Base-by-base conservation (phyloP, 2,113 vertebrate genomes). In the Brachionichthys hirsutus region DNA sequence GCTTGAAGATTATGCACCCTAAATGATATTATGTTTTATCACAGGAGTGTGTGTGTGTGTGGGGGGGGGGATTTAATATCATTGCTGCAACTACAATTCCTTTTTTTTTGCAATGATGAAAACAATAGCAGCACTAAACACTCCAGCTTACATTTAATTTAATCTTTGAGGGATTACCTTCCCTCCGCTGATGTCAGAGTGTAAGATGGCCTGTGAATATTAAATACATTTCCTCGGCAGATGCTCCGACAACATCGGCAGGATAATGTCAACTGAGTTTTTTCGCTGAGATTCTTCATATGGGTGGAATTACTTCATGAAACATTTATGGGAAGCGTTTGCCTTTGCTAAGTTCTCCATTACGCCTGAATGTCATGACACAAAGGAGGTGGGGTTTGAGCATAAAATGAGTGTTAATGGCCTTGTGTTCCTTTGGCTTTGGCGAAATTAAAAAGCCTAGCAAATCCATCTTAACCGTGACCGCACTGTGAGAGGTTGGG, bases 91-190 rank as follows among this genome's bases (percentile, higher is more conserved):
- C 57, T 59, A 88, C 87, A 81, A 85, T 84, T 85, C 84, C 83
- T 83, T 86, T 88, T 67, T 83, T 86, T 88, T 67, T 81, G 82
- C 66, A 57, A 78, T 81, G 78, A 89, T 90, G 87, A 89, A 89
- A 91, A 90, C 85, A 90, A 90, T 88, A 90, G 85, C 80, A 73
- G 86, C 84, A 46, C 84, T 85, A 88, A 90, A 88, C 87, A 88
- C 80, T 70, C 62, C 73, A 75, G 81, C 82, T 85, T 84, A 89
- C 85, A 88, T 90, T 89, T 88, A 81, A 89, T 90, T 90, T 91
- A 87, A 91, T 90, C 87, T 87, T 64, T 55, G 70, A 65, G 75
- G 88, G 90, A 92, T 92, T 92, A 91, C 77, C 74, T 69, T 83
- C 77, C 67, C 11, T 36, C 56, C 24, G 82, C 74, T 88, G 85